Base-by-base conservation (phyloP, 92 coral and sea anemone species). In the Epizoanthus stellaris region DNA sequence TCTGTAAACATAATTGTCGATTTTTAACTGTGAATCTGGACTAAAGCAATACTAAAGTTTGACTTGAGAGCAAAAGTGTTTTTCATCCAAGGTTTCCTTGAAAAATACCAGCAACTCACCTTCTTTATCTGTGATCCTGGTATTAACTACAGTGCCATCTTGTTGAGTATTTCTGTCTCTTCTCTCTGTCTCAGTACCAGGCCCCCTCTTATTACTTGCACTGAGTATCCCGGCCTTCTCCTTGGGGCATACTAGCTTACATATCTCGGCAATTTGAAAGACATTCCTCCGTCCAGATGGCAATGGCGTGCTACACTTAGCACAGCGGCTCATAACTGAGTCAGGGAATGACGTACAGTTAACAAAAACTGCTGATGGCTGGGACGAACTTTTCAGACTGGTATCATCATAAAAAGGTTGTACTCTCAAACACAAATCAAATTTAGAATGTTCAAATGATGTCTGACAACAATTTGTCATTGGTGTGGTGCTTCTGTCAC, bases 331-430 rank as follows among this genome's bases (percentile, higher is more conserved):
- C 52, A 82, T 65, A 54, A 74, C 36, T 5, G 30, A 42, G 16
- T 70, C 70, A 1, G 93, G 83, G 57, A 97, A 52, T 9, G 95
- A 89, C 1, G 87, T 60, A 69, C 86, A 82, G 70, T 91, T 85
- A 40, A 95, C 92, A 88, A 94, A 93, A 36, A 95, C 92, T 64
- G 93, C 76, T n/a, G 93, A 92, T 19, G 93, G 93, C 76, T 97
- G 95, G 23, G 42, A 56, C 0, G 68, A 12, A 54, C 45, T 17
- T 20, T 77, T 67, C 56, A 34, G 6, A 39, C 58, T 43, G 19
- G 15, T 9, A 25, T 21, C 68, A 15, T 52, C 71, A 49, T 13
- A 17, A 49, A 62, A 39, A 62, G 82, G 88, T 40, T 91, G 94
- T 4, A 89, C 92, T 76, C 92, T 66, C 16, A 91, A 65, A 49